Conservation (phyloP, 1,140 invertebrate genomes). For the Drosophila quadrilineata region DNA sequence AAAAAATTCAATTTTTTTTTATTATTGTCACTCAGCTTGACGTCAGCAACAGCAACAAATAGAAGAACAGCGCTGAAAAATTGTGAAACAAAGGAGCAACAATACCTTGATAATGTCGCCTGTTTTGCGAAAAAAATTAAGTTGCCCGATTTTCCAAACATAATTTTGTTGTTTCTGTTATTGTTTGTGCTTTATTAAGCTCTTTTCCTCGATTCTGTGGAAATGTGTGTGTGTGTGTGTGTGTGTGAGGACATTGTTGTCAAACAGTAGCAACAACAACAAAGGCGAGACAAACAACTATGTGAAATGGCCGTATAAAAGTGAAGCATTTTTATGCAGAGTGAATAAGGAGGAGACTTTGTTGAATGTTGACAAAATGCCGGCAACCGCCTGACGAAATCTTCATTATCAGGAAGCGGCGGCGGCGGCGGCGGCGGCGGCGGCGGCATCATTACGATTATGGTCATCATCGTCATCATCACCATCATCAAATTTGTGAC, state of each 20-base stretch:
- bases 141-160: slow-evolving; percentile 25
- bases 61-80: too few relatives aligned
- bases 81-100: slow-evolving; percentile 13
- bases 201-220: slow-evolving; percentile 4
- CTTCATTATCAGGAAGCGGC: too few relatives aligned
- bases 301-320: slow-evolving; percentile 60
- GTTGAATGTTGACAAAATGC: slow-evolving; percentile 55
- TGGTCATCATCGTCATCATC: slow-evolving; percentile 38
- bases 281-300: slow-evolving; percentile 36
- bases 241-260: slow-evolving; percentile 11
- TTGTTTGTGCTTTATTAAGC: slow-evolving; percentile 21
- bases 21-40: slow-evolving; percentile 26
- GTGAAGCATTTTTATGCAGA: slow-evolving; percentile 65
- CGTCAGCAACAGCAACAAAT: slow-evolving; percentile 7
- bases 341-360: too few relatives aligned
- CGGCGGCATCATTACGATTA: slow-evolving; percentile 43
- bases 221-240: slow-evolving; percentile 6
- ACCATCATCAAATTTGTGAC: slow-evolving; percentile 61
- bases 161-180: too few relatives aligned
- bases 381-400: too few relatives aligned
- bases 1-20: slow-evolving; percentile 42
- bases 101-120: slow-evolving; percentile 26
- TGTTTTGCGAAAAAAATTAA: slow-evolving; percentile 27
- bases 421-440: too few relatives aligned
- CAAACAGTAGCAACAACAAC: slow-evolving; percentile 14